Evolutionary conservation across 92 coral and sea anemone species (phyloP), one percentile per base, ranked within the genome.

Genomic region (Montipora capitata): DNA sequence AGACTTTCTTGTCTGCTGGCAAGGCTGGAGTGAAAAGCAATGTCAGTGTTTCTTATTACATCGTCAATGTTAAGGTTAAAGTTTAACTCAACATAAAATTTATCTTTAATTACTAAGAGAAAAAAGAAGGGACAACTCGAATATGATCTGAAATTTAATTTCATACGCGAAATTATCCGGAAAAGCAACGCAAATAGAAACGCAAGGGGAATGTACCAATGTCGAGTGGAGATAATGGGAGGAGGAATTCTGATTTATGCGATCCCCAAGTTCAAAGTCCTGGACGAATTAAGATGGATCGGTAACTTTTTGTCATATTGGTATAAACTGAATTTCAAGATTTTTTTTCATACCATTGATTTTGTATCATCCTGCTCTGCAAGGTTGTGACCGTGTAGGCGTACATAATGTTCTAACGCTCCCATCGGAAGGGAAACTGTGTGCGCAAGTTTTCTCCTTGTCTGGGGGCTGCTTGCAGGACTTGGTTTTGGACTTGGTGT

Each of bases 371-470:
- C 68, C 5, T 84, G 66, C 27, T 85, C 90, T 61, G 56, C 40
- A 35, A 49, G 40, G 9, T 73, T 83, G 20, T 49, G 79, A 42
- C 48, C n/a, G 27, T 80, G 62, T 4, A 49, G 62, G 49, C 78
- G 85, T 43, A 93, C 48, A 72, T 95, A 95, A 77, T 89, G 96
- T 27, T 86, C 89, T 77, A 95, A 81, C 10, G 96, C 91, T 9
- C 84, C 86, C 2, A 89, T 68, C 5, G 98, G 98, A 16, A 95
- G 95, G 16, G 98, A 95, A n/a, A 93, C 92, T 11, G 96, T 92
- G 62, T 95, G 98, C 17, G 94, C 95, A 10, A 95, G 75, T 45
- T 41, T 76, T 49, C 95, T 90, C 75, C 93, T 84, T 3, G 76
- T 7, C 64, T 17, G 62, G 2, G 94, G 94, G 13, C 94, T 91